Base-by-base conservation (phyloP, 2,113 vertebrate species). In the Pipra filicauda region DNA sequence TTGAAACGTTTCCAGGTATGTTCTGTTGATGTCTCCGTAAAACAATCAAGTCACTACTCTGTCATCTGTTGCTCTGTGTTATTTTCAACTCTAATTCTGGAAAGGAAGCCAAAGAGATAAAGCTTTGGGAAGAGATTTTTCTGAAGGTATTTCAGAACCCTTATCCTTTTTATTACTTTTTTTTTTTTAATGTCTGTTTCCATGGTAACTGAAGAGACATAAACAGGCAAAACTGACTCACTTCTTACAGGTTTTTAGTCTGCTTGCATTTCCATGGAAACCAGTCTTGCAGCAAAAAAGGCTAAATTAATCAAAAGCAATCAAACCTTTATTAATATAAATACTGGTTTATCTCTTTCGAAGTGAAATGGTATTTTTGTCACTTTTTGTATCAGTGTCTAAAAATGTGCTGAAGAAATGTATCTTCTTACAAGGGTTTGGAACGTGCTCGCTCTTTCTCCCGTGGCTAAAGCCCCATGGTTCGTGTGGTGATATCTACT, bases 161-260 rank as follows among this genome's bases (percentile, higher is more conserved):
- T 89, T 84, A 81, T 93, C 33, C 70, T 77, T 89, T 79, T 89
- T 62, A 9, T 35, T 80, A 14, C 1, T 58, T 66, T 54, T 41
- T 71, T 84, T 94, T 76, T 80, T 70, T 79, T 18, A 18, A 87
- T 74, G 85, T 95, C 95, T 93, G 88, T 97, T 97, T 94, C 96
- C 78, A 93, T 94, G 91, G 95, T 37, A 96, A 96, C 95, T 52
- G 72, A 76, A 37, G 92, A 92, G 94, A 95, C 86, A 72, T 91
- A 97, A 97, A 96, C 91, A 92, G 88, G 69, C 88, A 91, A 87
- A 95, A 95, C 92, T 96, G 90, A 92, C 85, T 97, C 84, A 81
- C 52, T 95, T 95, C 75, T 97, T 86, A 80, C 91, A 96, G 94
- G 81, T 92, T 95, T 91, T 96, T 57, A 41, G 78, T 89, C 88